Evolutionary conservation across 2,113 vertebrate genomes (phyloP), one percentile per base, ranked within the genome.

Genomic region (Chrysochloris asiatica): DNA sequence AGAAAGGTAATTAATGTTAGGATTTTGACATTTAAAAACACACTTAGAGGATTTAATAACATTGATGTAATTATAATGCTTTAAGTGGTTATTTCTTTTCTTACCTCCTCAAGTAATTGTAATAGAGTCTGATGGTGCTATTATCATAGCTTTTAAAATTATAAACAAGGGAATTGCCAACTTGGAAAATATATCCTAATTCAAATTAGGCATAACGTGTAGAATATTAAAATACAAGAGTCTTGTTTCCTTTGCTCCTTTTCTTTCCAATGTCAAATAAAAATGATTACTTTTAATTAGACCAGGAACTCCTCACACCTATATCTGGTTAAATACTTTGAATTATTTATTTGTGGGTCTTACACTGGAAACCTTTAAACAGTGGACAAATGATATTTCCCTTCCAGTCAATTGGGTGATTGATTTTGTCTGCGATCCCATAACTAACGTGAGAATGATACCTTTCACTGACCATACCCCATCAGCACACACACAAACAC

Each of bases 11-110:
- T 95, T 95, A 93, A 93, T 89, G 94, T 83, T 88, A 76, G 41
- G 87, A 95, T 89, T 95, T 69, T 93, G 94, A 95, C 90, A 91
- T 93, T 96, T 96, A 90, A 93, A 96, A 95, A 92, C 59, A 95
- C 72, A 93, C 4, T 2, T 77, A 77, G 54, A 92, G 28, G 54
- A 84, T 92, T 96, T 94, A 97, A 95, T 94, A 94, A 82, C 28
- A 69, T 84, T 95, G 87, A 90, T 94, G 85, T 89, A 93, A 96
- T 96, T 96, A 93, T 85, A 94, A 43, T 85, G 41, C 43, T 71
- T 93, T 95, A 96, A 95, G 82, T 72, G 83, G 75, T 90, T 95
- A 59, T 95, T 92, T 86, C 72, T 95, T 95, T 93, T 95, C 59
- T 93, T 95, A 86, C 71, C 65, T 67, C 88, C 67, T 33, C n/a